Evolutionary conservation across 2,797 vertebrate genomes (phyloP).

Genomic region (Naso thynnoides): DNA sequence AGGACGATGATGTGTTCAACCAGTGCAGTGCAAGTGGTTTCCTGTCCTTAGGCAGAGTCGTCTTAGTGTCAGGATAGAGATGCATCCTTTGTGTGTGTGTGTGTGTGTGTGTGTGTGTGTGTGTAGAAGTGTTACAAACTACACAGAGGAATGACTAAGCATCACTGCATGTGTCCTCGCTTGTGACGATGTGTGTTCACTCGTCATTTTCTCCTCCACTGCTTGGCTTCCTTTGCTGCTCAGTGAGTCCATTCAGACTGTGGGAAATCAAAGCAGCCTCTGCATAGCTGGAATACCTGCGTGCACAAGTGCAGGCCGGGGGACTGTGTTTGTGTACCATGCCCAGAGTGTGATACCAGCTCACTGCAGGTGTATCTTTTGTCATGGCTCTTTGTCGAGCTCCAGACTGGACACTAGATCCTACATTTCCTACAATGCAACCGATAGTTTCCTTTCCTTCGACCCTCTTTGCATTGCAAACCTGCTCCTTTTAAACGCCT

Average conservation of each 20-base stretch:
- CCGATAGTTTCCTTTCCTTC: neutral
- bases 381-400: too few species aligned
- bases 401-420: neutral
- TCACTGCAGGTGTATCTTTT: constrained; percentile 4
- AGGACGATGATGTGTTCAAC: constrained; percentile 24
- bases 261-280: constrained; percentile 55
- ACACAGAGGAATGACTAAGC: constrained; percentile 35
- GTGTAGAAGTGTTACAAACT: constrained; percentile 16
- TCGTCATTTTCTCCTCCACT: constrained; percentile 66
- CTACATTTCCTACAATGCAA: neutral
- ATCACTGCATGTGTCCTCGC: constrained; percentile 38
- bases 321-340: constrained; percentile 15
- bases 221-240: constrained; percentile 54
- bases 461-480: neutral
- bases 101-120: neutral
- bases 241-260: constrained; percentile 65
- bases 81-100: constrained; percentile 19
- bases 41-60: constrained; percentile 38
- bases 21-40: constrained; percentile 22
- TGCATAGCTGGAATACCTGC: constrained; percentile 65
- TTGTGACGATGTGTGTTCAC: constrained; percentile 43
- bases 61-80: constrained; percentile 24
- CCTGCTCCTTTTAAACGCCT: neutral
- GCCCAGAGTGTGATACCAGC: constrained; percentile 1
- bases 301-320: constrained; percentile 24